A percentile compares a stretch with the other conserved stretches of the same genome.
Conservation (phyloP, 2,113 vertebrate genomes). For the Archocentrus centrarchus region DNA sequence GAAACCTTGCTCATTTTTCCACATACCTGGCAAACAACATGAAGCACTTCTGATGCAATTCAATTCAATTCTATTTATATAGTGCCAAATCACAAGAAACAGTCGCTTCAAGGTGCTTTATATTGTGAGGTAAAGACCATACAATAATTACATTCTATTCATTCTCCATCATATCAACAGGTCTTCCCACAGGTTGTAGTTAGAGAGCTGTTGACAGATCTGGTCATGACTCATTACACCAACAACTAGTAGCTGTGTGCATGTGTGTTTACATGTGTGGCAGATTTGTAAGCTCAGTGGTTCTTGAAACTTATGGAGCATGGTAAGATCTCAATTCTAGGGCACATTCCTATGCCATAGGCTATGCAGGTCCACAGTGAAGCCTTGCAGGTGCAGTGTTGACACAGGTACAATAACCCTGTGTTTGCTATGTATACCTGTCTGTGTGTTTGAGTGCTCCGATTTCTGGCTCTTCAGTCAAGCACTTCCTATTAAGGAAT, state of each 20-base stretch:
- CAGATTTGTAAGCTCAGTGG: background rate
- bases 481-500: conserved; percentile 32
- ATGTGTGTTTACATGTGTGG: background rate
- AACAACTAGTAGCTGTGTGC: conserved; percentile 1
- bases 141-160: conserved; percentile 7
- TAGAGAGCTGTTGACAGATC: conserved; percentile 50
- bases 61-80: too few relatives aligned
- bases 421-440: conserved; percentile 52
- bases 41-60: too few relatives aligned
- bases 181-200: conserved; percentile 60
- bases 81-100: too few relatives aligned
- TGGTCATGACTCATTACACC: conserved; percentile 18
- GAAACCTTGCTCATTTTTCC: background rate
- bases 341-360: conserved; percentile 41
- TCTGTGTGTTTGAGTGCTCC: conserved; percentile 5
- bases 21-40: background rate
- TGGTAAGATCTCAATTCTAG: background rate
- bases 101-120: too few relatives aligned
- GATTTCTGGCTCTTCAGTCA: conserved; percentile 37
- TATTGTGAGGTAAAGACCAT: too few relatives aligned
- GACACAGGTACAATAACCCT: conserved; percentile 63
- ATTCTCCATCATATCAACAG: conserved; percentile 35
- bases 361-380: conserved; percentile 12
- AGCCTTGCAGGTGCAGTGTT: conserved; percentile 59
- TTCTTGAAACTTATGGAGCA: background rate